Percentiles rank a stretch among this genome's conserved stretches.
Conservation (phyloP, 2,113 vertebrate species). For the Hemicordylus capensis region DNA sequence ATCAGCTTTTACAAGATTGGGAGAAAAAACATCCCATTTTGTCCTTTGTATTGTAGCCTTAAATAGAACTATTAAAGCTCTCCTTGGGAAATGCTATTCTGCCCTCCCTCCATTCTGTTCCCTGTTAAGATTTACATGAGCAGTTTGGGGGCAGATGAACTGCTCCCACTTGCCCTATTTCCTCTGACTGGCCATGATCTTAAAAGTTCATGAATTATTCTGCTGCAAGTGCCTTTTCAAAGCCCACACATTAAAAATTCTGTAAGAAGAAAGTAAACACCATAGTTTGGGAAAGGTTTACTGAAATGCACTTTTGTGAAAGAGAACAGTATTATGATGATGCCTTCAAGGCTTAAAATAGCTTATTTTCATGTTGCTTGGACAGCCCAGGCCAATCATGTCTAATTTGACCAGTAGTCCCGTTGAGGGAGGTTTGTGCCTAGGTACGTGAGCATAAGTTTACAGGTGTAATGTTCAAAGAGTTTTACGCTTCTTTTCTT, state of each 20-base stretch:
- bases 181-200: constrained; percentile 27
- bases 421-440: too few relatives aligned
- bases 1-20: constrained; percentile 49
- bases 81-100: constrained; percentile 38
- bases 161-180: constrained; percentile 52
- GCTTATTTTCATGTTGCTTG: too few relatives aligned
- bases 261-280: neutral
- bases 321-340: too few relatives aligned
- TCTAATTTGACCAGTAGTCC: too few relatives aligned
- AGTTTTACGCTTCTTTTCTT: too few relatives aligned
- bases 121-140: constrained; percentile 60
- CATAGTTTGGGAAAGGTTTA: neutral
- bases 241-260: neutral
- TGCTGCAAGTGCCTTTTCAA: neutral
- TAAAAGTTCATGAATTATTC: constrained; percentile 32
- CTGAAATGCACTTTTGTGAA: neutral
- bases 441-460: too few relatives aligned
- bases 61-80: constrained; percentile 46
- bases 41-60: constrained; percentile 50
- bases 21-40: constrained; percentile 50
- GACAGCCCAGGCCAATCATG: too few relatives aligned
- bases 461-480: too few relatives aligned
- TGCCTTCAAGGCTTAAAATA: too few relatives aligned
- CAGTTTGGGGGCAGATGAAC: constrained; percentile 23
- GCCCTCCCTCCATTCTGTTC: constrained; percentile 37